These are phyloP conservation scores for Gavialis gangeticus DNA, from an alignment of 2,113 vertebrate species.

Conservation along the genomic window DNA sequence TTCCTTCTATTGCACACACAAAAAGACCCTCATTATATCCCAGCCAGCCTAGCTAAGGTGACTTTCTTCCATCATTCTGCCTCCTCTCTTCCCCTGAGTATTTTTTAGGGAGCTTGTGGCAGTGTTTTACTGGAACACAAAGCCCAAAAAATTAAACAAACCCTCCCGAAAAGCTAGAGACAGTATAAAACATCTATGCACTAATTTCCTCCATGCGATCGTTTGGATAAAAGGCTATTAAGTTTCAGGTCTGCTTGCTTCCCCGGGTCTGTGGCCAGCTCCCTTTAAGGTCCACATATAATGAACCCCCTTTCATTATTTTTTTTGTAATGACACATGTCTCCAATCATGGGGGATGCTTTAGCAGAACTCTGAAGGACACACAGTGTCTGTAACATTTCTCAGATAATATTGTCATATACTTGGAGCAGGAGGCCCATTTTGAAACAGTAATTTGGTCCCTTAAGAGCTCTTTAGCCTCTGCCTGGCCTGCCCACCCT, in stretches of 20 bases:
- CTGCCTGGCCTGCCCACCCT: constrained; percentile 77
- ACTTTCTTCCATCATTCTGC: background rate
- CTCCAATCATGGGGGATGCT: constrained; percentile 77
- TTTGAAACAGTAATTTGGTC: constrained; percentile 84
- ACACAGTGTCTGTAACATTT: constrained; percentile 78
- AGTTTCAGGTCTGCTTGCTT: constrained; percentile 60
- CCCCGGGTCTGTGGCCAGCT: constrained; percentile 57
- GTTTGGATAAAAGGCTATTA: constrained; percentile 56
- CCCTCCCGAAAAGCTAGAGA: background rate
- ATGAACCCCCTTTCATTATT: constrained; percentile 16
- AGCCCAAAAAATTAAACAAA: constrained; percentile 8
- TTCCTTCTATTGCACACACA: background rate
- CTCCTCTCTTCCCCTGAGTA: constrained; percentile 19
- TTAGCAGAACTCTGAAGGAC: constrained; percentile 75
- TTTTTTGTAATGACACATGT: constrained; percentile 62
- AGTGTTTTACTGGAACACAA: constrained; percentile 34
- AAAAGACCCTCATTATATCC: background rate
- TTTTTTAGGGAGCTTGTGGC: constrained; percentile 12
- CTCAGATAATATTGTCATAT: constrained; percentile 81
- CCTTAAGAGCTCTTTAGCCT: constrained; percentile 82
- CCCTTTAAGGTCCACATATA: constrained; percentile 66
- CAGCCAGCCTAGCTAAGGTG: background rate
- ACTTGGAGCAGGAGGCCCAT: constrained; percentile 80
- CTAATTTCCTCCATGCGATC: constrained; percentile 13
- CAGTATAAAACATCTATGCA: constrained; percentile 53